These are phyloP conservation scores for Phanerotoma sp. DNA, from an alignment of 2,888 invertebrate species.

Conservation along the genomic window DNA sequence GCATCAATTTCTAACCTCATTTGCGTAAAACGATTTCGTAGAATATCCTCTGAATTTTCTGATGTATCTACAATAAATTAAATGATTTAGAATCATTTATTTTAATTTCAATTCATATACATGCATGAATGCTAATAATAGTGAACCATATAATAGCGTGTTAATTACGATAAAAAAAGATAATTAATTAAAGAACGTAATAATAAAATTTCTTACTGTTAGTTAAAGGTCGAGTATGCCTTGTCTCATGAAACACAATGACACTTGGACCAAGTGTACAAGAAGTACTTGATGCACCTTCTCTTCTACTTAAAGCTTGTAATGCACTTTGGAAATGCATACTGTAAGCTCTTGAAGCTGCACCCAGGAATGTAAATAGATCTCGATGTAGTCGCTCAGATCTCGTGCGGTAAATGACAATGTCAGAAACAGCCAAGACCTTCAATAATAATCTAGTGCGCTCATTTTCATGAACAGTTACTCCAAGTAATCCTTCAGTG, in stretches of 20 bases:
- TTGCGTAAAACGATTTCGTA: slow-evolving; percentile 65
- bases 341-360: slow-evolving; percentile 73
- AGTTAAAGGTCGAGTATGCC: slow-evolving; percentile 68
- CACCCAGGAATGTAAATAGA: slow-evolving; percentile 75
- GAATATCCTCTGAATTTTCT: slow-evolving; percentile 66
- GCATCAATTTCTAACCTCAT: slow-evolving; percentile 68
- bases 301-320: slow-evolving; percentile 52
- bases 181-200: no score
- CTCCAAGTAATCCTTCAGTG: slow-evolving; percentile 72
- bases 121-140: no score
- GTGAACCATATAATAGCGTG: no score
- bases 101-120: no score
- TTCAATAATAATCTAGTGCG: slow-evolving; percentile 72
- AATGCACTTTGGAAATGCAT: slow-evolving; percentile 70
- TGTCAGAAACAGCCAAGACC: slow-evolving; percentile 79
- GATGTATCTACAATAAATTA: slow-evolving; percentile 56
- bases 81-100: no score
- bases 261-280: slow-evolving; percentile 72
- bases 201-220: slow-evolving; percentile 55
- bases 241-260: slow-evolving; percentile 78
- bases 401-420: slow-evolving; percentile 75
- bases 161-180: no score
- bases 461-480: slow-evolving; percentile 64
- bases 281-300: slow-evolving; percentile 56
- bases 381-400: slow-evolving; percentile 75